Evolutionary conservation across 2,888 invertebrate species (phyloP).

Genomic region (Notodromas monacha): DNA sequence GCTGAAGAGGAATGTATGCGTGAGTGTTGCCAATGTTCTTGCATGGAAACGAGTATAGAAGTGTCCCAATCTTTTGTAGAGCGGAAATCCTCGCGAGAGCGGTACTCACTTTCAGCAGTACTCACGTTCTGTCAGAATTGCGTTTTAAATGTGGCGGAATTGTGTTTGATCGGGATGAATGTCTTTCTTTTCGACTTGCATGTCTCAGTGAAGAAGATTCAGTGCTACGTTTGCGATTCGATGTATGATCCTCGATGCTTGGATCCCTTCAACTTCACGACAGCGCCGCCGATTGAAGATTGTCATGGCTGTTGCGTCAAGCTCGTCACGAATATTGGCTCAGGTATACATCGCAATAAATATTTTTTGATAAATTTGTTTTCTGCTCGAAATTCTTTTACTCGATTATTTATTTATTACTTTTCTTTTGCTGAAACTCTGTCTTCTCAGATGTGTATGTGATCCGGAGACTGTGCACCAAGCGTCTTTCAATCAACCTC

Average conservation of each 20-base stretch:
- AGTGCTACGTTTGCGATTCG: slow-evolving; percentile 69
- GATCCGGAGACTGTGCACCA: slow-evolving; percentile 62
- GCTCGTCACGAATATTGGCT: slow-evolving; percentile 65
- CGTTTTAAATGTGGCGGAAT: too few species aligned
- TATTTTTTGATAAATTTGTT: background rate
- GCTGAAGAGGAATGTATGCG: too few species aligned
- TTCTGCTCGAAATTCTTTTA: background rate
- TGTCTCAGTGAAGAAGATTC: background rate
- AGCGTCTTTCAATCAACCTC: slow-evolving; percentile 69
- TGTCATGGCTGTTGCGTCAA: slow-evolving; percentile 82
- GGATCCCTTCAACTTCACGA: slow-evolving; percentile 74
- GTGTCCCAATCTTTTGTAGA: too few species aligned
- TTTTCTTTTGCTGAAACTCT: slow-evolving; percentile 9
- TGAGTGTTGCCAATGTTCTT: too few species aligned
- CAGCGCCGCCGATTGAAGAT: slow-evolving; percentile 46
- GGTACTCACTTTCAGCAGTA: too few species aligned
- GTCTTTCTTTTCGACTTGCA: too few species aligned
- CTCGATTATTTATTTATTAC: too few species aligned
- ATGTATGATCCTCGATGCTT: slow-evolving; percentile 62
- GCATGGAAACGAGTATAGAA: too few species aligned
- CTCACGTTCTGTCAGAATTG: too few species aligned
- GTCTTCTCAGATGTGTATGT: slow-evolving; percentile 52
- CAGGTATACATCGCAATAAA: slow-evolving; percentile 27
- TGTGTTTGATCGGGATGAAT: too few species aligned
- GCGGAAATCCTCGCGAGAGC: too few species aligned